These are phyloP conservation scores for Pachypsylla venusta DNA, from an alignment of 1,140 invertebrate genomes.

Conservation along the genomic window DNA sequence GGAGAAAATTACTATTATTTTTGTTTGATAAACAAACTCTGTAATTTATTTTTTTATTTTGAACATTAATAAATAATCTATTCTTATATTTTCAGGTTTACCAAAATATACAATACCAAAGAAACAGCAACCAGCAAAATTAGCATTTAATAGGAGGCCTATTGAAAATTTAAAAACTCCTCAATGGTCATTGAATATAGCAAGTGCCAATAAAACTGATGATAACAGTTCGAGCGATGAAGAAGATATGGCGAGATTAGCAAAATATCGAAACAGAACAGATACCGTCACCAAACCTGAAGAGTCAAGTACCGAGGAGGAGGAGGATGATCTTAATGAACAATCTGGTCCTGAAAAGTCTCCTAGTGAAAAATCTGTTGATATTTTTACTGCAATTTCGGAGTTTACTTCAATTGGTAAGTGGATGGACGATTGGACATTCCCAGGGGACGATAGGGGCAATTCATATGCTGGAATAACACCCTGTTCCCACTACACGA, in stretches of 20 bases:
- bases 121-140: constrained; percentile 7
- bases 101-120: constrained; percentile 8
- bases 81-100: background rate
- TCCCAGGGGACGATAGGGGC: no score
- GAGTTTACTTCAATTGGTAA: background rate
- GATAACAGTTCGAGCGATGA: constrained; percentile 1
- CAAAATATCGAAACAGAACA: background rate
- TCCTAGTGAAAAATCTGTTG: background rate
- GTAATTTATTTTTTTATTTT: constrained; percentile 3
- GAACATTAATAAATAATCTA: background rate
- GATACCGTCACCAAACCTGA: background rate
- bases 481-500: no score
- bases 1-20: no score
- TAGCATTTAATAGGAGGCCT: background rate
- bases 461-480: no score
- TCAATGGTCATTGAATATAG: background rate
- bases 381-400: constrained; percentile 5
- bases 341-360: background rate
- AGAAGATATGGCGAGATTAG: background rate
- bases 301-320: background rate
- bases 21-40: no score
- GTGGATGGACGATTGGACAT: no score
- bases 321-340: background rate
- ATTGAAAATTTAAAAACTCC: constrained; percentile 9
- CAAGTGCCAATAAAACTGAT: constrained; percentile 1